Conservation (phyloP, 2,888 invertebrate genomes). For the Cylindroiulus punctatus region DNA sequence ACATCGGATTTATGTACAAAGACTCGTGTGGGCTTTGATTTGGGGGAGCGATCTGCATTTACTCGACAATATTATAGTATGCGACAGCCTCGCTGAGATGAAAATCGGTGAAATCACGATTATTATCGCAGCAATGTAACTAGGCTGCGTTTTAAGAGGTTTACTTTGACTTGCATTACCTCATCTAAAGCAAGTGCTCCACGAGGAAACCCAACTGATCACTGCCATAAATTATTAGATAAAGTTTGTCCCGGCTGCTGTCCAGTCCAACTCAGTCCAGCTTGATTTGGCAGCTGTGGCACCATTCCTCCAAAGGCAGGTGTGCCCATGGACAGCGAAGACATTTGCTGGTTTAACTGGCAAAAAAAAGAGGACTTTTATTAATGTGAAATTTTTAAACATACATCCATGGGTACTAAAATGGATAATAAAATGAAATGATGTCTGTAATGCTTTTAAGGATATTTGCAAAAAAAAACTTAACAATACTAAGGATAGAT, state of each 20-base stretch:
- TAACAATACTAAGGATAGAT: too few relatives aligned
- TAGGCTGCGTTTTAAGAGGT: background rate
- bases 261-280: background rate
- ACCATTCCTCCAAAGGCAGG: background rate
- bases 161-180: background rate
- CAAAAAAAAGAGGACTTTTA: background rate
- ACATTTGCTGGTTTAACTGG: conserved; percentile 56
- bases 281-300: background rate
- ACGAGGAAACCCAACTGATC: background rate
- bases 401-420: too few relatives aligned
- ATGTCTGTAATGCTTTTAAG: too few relatives aligned
- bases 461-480: too few relatives aligned
- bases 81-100: background rate
- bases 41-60: background rate
- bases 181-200: background rate
- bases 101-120: background rate
- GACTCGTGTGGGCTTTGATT: background rate
- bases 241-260: conserved; percentile 61
- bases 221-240: conserved; percentile 63
- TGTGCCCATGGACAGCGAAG: conserved; percentile 48
- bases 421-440: too few relatives aligned
- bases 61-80: background rate
- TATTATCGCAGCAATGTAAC: background rate
- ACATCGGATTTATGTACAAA: background rate
- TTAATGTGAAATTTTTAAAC: too few relatives aligned